Evolutionary conservation across 1,140 invertebrate genomes (phyloP).

Genomic region (Drosophila simulans): DNA sequence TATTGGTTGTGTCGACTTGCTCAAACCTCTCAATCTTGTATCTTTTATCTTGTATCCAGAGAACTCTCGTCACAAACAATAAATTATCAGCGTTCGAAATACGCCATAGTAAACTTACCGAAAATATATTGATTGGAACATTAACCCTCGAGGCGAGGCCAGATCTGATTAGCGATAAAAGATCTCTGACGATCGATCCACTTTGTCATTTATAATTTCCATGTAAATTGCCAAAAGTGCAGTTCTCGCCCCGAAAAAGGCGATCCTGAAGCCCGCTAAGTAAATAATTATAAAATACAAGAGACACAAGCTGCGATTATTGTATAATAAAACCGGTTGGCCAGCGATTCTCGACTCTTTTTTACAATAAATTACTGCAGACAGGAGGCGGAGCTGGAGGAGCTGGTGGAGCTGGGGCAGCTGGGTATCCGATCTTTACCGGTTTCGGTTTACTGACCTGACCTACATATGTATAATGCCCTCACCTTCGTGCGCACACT

Average conservation of each 20-base stretch:
- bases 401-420: conserved; percentile 11
- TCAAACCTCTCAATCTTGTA: too few relatives aligned
- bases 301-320: conserved; percentile 32
- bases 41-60: too few relatives aligned
- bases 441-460: conserved; percentile 67
- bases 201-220: conserved; percentile 55
- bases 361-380: conserved; percentile 40
- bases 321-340: conserved; percentile 53
- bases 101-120: too few relatives aligned
- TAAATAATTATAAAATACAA: conserved; percentile 39
- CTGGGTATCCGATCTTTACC: conserved; percentile 47
- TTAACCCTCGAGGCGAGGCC: conserved; percentile 20
- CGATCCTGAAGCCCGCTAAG: conserved; percentile 25
- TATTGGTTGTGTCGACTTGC: too few relatives aligned
- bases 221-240: conserved; percentile 31
- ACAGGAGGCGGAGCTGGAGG: conserved; percentile 20
- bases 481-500: conserved; percentile 35
- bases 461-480: conserved; percentile 50
- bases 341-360: conserved; percentile 22
- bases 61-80: too few relatives aligned
- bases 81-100: too few relatives aligned
- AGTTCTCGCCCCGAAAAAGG: conserved; percentile 14
- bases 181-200: conserved; percentile 38
- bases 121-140: not conserved
- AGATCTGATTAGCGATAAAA: conserved; percentile 11